Percentiles rank a stretch among this genome's conserved stretches.
phyloP scores from a whole-genome alignment of 2,888 invertebrate species.

The Pasiphila rectangulata region DNA sequence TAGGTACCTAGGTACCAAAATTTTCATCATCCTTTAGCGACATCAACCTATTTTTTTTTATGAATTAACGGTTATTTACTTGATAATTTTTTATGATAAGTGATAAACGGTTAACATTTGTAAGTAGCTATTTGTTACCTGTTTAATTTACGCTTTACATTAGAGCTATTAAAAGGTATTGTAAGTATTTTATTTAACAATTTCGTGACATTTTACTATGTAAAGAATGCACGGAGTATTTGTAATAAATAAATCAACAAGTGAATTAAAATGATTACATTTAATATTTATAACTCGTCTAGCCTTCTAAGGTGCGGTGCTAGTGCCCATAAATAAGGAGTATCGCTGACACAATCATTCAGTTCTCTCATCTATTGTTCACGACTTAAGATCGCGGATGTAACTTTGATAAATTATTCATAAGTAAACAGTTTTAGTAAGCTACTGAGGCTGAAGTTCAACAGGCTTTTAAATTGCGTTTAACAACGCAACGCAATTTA shows the following conservation, averaged over 20 bases:
- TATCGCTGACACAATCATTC: constrained; percentile 55
- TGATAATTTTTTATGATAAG: not conserved
- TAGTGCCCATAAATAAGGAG: constrained; percentile 50
- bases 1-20: too few relatives aligned
- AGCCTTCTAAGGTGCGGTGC: constrained; percentile 38
- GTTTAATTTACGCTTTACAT: too few relatives aligned
- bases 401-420: constrained; percentile 60
- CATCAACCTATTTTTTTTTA: too few relatives aligned
- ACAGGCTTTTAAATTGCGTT: too few relatives aligned
- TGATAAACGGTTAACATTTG: too few relatives aligned
- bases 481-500: too few relatives aligned
- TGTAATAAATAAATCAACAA: constrained; percentile 10
- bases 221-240: not conserved
- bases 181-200: too few relatives aligned
- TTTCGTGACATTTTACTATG: constrained; percentile 2
- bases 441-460: not conserved
- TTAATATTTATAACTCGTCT: constrained; percentile 27
- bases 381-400: constrained; percentile 57
- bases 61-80: too few relatives aligned
- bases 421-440: constrained; percentile 31
- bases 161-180: too few relatives aligned
- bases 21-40: too few relatives aligned
- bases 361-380: constrained; percentile 60
- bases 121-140: too few relatives aligned
- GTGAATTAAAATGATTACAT: constrained; percentile 28